Base-by-base conservation (phyloP, 2,113 vertebrate genomes). In the Salvelinus sp. region DNA sequence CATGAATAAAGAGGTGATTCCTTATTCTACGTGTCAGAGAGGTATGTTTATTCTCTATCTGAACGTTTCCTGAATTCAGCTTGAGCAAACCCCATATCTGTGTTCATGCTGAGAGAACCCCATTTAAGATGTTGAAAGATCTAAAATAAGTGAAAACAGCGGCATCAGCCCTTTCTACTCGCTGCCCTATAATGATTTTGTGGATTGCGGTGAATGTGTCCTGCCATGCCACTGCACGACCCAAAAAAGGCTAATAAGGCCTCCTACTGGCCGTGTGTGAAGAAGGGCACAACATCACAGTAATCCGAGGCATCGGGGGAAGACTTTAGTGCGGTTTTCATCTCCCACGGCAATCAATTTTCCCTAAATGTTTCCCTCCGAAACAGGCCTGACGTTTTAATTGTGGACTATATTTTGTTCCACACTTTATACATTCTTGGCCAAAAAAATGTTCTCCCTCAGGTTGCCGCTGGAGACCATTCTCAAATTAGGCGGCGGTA, bases 391-490 rank as follows among this genome's bases (percentile, higher is more conserved):
- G 30, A 57, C 68, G 18, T 23, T 78, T 80, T 78, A 69, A 74
- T 68, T 72, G 22, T 79, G 47, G 48, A 47, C 58, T 72, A 58
- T 38, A 75, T 72, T 72, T 75, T 68, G 38, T 69, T 79, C 73
- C 75, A 69, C 58, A 60, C 76, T 67, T 54, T 79, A 66, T 72
- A 72, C 22, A 64, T 71, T 72, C 27, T 81, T 86, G 84, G 76
- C 81, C 79, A 48, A 20, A 58, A 14, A 12, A 62, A 2, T 62
- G 50, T 48, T 6, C 63, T 50, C 74, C 76, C 75, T 72, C 81
- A 70, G 79, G 81, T 79, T 72, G 72, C 47, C 47, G 25, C 69
- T 69, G 16, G 47, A 20, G 27, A 58, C 10, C 65, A 50, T 57
- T 44, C 47, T 74, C 72, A 67, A 75, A 72, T 70, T 73, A 72